Percentiles rank a stretch among this genome's conserved stretches.
Conservation (phyloP, 2,113 vertebrate species). For the Clinocottus analis region DNA sequence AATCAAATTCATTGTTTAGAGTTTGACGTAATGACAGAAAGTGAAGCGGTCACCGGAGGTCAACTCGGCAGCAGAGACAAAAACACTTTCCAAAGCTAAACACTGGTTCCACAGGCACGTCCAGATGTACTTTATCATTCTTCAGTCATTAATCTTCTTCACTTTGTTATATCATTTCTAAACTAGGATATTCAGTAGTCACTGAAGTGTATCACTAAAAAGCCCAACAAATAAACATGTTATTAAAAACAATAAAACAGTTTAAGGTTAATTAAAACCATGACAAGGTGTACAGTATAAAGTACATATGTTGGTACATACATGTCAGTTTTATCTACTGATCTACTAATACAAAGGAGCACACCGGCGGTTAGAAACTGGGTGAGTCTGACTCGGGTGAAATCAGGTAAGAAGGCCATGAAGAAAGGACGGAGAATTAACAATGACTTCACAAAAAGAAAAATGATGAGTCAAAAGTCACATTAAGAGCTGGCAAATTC, state of each 20-base stretch:
- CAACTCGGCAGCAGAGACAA: conserved; percentile 49
- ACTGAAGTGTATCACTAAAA: conserved; percentile 31
- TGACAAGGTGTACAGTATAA: conserved; percentile 21
- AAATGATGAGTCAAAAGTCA: background rate
- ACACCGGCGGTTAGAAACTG: conserved; percentile 39
- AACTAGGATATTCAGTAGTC: conserved; percentile 43
- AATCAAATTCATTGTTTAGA: conserved; percentile 21
- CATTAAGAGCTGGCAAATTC: background rate
- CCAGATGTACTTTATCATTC: conserved; percentile 21
- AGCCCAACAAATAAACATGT: background rate
- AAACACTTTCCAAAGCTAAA: conserved; percentile 55
- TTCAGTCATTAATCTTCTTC: conserved; percentile 47
- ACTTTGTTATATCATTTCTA: conserved; percentile 13
- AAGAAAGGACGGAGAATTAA: background rate
- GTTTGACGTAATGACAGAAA: conserved; percentile 15
- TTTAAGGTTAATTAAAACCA: conserved; percentile 34
- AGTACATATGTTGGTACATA: conserved; percentile 46
- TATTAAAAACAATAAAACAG: conserved; percentile 22
- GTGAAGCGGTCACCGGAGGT: conserved; percentile 14
- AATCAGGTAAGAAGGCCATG: conserved; percentile 3
- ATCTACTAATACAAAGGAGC: conserved; percentile 7
- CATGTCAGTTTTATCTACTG: conserved; percentile 9
- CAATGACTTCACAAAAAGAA: background rate
- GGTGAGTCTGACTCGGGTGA: background rate
- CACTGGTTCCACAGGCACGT: conserved; percentile 17